These are phyloP conservation scores for Agrotis exclamationis DNA, from an alignment of 2,888 invertebrate species.

Conservation along the genomic window DNA sequence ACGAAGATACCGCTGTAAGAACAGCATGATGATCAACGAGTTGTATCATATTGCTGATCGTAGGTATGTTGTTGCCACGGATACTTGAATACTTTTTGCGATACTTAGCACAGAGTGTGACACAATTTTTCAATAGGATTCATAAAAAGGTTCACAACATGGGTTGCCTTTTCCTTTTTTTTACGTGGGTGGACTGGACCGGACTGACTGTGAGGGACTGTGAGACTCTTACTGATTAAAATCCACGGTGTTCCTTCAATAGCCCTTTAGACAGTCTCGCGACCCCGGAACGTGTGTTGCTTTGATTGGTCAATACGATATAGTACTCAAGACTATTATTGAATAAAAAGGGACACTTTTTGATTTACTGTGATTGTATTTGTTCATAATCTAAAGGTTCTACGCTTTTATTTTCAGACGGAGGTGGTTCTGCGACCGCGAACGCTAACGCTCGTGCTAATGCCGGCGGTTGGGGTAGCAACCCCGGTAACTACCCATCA, in stretches of 20 bases:
- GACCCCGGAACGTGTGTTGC: not conserved
- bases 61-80: not conserved
- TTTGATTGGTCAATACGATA: not conserved
- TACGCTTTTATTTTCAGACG: slow-evolving; percentile 70
- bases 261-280: no score
- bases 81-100: no score
- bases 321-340: no score
- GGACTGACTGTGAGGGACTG: no score
- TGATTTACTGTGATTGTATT: not conserved
- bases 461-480: slow-evolving; percentile 47
- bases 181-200: no score
- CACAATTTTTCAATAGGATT: no score
- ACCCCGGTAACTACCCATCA: not conserved
- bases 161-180: no score
- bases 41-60: not conserved
- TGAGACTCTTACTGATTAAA: no score
- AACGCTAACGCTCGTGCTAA: slow-evolving; percentile 69
- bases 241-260: no score
- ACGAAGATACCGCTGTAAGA: not conserved
- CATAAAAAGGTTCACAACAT: no score
- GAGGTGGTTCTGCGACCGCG: slow-evolving; percentile 60
- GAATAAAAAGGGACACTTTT: not conserved
- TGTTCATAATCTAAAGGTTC: not conserved
- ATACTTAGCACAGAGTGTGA: no score
- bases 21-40: not conserved